Evolutionary conservation across 2,888 invertebrate genomes (phyloP).

Genomic region (Zaprionus obscuricornis): DNA sequence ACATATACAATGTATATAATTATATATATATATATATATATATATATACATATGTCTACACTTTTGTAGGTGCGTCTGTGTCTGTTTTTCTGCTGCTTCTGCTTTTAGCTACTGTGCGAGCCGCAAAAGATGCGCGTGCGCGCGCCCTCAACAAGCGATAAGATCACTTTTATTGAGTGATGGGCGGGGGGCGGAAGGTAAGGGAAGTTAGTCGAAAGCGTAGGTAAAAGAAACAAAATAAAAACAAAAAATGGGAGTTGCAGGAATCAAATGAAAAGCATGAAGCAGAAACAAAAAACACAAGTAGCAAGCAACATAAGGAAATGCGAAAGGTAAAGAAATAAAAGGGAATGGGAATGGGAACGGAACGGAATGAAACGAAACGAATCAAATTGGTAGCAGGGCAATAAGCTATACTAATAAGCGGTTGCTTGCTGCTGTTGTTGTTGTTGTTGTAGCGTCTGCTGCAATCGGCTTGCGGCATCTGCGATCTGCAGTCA

Average conservation of each 20-base stretch:
- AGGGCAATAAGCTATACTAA: slow-evolving; percentile 75
- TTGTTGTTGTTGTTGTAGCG: slow-evolving; percentile 5
- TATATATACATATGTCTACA: slow-evolving; percentile 1
- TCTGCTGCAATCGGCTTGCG: slow-evolving; percentile 44
- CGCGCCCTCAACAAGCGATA: slow-evolving; percentile 64
- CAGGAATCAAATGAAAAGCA: not conserved
- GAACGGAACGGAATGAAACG: slow-evolving; percentile 2
- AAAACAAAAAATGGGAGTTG: not conserved
- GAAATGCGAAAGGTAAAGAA: not conserved
- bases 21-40: not conserved
- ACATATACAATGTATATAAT: no score
- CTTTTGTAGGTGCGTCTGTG: slow-evolving; percentile 40
- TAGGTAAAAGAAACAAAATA: slow-evolving; percentile 12
- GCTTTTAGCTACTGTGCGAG: slow-evolving; percentile 43
- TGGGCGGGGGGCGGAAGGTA: no score
- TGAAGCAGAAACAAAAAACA: slow-evolving; percentile 8
- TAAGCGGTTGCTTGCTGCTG: slow-evolving; percentile 58
- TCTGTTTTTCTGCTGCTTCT: slow-evolving; percentile 4
- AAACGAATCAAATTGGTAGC: slow-evolving; percentile 41
- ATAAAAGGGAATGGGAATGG: not conserved
- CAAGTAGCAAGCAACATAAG: not conserved
- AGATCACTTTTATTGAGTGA: slow-evolving; percentile 41
- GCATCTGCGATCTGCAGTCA: slow-evolving; percentile 37
- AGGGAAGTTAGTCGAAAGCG: no score
- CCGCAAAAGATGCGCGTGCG: slow-evolving; percentile 67